Conservation (phyloP, 2,113 vertebrate species). For the Aspidoscelis tigris region DNA sequence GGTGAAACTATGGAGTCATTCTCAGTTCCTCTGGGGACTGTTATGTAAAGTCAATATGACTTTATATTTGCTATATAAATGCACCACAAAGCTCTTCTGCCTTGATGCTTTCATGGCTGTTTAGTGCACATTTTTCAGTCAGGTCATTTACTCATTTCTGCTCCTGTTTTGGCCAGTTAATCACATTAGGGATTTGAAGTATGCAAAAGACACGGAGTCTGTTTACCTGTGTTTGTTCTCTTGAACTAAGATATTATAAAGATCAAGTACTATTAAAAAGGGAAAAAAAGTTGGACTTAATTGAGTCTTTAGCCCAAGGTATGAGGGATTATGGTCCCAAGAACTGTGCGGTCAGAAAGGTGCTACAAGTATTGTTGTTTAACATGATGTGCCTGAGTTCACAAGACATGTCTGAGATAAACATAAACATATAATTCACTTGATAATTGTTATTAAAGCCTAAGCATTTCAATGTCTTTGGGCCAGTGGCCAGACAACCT, state of each 20-base stretch:
- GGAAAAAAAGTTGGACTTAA: neutral
- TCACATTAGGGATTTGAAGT: neutral
- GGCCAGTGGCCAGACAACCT: no score
- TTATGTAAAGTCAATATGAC: neutral
- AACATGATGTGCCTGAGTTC: neutral
- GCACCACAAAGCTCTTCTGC: neutral
- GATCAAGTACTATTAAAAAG: neutral
- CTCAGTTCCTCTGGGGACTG: neutral
- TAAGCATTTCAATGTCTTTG: no score
- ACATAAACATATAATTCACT: neutral
- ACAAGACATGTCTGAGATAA: neutral
- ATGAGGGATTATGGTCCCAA: neutral
- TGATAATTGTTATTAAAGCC: no score
- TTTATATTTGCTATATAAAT: neutral
- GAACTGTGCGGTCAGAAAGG: neutral
- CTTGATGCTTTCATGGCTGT: conserved; percentile 2
- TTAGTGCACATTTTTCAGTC: neutral
- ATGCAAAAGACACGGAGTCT: neutral
- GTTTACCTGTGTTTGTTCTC: conserved; percentile 20
- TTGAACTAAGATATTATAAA: neutral
- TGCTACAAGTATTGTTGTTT: neutral
- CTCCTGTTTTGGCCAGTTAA: conserved; percentile 8
- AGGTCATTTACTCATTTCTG: neutral
- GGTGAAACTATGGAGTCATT: neutral
- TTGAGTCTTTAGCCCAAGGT: neutral